Evolutionary conservation across 2,888 invertebrate species (phyloP).

Genomic region (Lordiphosa fenestrarum): DNA sequence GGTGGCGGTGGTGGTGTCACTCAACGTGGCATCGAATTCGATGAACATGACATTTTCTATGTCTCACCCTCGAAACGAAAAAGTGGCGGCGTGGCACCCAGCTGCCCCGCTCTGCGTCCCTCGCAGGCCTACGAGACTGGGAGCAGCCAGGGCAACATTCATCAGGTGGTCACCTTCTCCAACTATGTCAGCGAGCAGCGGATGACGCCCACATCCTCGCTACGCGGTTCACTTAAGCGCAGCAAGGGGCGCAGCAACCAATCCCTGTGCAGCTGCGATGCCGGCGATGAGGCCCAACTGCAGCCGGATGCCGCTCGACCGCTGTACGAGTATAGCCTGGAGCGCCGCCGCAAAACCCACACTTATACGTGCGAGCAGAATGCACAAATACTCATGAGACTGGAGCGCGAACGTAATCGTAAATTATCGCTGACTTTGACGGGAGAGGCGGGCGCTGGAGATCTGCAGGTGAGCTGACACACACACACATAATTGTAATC

Average conservation of each 20-base stretch:
- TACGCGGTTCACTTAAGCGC: conserved; percentile 78
- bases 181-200: conserved; percentile 73
- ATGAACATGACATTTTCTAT: conserved; percentile 79
- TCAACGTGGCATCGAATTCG: conserved; percentile 63
- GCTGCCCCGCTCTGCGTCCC: conserved; percentile 57
- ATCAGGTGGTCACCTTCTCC: conserved; percentile 78
- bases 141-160: conserved; percentile 22
- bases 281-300: conserved; percentile 78
- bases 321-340: conserved; percentile 81
- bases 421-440: conserved; percentile 71
- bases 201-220: conserved; percentile 39
- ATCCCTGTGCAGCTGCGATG: conserved; percentile 80
- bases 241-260: conserved; percentile 79
- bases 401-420: conserved; percentile 79
- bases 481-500: conserved; percentile 47
- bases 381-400: conserved; percentile 80
- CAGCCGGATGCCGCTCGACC: conserved; percentile 79
- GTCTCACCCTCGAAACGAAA: conserved; percentile 79
- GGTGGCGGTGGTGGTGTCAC: conserved; percentile 14
- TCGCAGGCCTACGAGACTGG: conserved; percentile 50
- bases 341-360: conserved; percentile 80
- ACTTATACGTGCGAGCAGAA: conserved; percentile 82
- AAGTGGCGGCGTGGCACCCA: conserved; percentile 56
- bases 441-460: conserved; percentile 17
- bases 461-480: conserved; percentile 61